A percentile compares a stretch with the other conserved stretches of the same genome.
These are phyloP conservation scores for Eulemur mongoz DNA, from an alignment of 2,797 vertebrate species.

Conservation along the genomic window DNA sequence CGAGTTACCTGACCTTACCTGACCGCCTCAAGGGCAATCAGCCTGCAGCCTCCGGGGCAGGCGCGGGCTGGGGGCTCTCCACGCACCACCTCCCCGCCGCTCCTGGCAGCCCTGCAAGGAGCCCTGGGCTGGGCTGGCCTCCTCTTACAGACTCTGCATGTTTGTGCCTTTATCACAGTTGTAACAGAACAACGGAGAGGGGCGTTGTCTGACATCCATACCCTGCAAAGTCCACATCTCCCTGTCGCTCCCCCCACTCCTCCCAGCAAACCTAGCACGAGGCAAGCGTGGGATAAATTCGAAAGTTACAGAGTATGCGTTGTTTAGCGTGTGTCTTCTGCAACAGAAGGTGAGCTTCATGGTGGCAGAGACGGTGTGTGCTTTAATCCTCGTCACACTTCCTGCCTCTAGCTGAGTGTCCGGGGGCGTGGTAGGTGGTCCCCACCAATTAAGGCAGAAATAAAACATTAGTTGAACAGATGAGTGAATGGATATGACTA, in stretches of 20 bases:
- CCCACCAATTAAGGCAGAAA: neutral
- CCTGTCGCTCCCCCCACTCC: neutral
- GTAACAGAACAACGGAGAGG: neutral
- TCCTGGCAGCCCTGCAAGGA: neutral
- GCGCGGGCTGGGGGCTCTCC: neutral
- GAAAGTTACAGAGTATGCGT: neutral
- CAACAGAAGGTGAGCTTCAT: neutral
- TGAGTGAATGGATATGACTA: no score
- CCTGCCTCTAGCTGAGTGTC: neutral
- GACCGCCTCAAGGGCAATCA: neutral
- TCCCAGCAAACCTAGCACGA: no score
- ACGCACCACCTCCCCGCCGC: neutral
- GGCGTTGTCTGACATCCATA: neutral
- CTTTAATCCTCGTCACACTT: neutral
- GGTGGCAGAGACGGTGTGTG: neutral
- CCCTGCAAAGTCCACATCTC: neutral
- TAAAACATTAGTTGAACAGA: neutral
- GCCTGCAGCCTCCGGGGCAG: neutral
- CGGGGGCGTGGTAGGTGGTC: neutral
- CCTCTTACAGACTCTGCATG: neutral
- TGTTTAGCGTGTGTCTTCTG: neutral
- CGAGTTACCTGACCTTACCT: neutral
- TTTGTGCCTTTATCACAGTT: neutral
- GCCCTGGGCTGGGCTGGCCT: neutral
- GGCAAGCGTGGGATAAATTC: fast-evolving